Base-by-base conservation (phyloP, 1,140 invertebrate species). In the Odontomachus brunneus region DNA sequence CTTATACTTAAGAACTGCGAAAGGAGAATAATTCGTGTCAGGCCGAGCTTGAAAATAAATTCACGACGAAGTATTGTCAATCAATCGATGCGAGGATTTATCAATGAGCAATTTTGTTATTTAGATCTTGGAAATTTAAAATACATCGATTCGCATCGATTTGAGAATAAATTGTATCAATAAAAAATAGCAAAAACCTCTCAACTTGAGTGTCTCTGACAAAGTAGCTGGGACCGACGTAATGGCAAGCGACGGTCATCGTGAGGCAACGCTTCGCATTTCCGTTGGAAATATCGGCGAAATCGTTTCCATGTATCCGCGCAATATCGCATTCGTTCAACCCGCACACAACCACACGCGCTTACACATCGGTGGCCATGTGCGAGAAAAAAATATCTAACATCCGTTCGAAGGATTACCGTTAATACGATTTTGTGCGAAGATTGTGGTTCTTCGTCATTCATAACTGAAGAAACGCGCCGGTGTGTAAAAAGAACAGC, bases 231-330 rank as follows among this genome's bases (percentile, higher is more conserved):
- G 17, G 0, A 75, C 5, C 60, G 60, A 65, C 29, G 15, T 66
- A 38, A 66, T 63, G 22, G 48, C 57, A 38, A 49, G 63, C 29
- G 57, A 5, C 24, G 48, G 49, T 15, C 9, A 48, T 38, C 48
- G 48, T 76, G 29, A 66, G 29, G 29, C 22, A 76, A 76, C 48
- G 29, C 17, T 76, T 76, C 29, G 49, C 74, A 44, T 66, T 76
- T 66, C 60, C 74, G 62, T 15, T 66, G 49, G 59, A 76, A 24
- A 55, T 76, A 76, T 53, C 26, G 29, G 60, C 49, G 12, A 76
- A 76, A 66, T 66, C 48, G 59, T 66, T 76, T 76, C 49, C 62
- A 66, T 76, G 62, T 53, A 75, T 22, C 48, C 60, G 73, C 73
- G 60, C 53, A 76, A 60, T 55, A 53, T 66, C 49, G 62, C 62